Evolutionary conservation across 2,888 invertebrate species (phyloP), one percentile per base, ranked within the genome.

Genomic region (Drosophila testacea): DNA sequence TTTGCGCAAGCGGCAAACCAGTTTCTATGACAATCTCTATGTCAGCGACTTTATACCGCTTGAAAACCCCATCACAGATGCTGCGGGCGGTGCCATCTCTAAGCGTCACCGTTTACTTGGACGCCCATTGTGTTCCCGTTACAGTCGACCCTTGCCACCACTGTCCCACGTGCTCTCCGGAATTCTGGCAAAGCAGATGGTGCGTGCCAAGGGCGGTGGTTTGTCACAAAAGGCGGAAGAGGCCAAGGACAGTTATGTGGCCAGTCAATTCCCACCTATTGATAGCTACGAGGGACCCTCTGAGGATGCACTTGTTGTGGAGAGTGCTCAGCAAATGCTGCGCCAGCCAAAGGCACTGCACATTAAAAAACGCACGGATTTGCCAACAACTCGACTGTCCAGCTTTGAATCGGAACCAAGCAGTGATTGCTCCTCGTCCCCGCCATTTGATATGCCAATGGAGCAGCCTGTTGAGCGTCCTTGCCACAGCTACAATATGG

Each of bases 221-320:
- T 4, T 69, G n/a, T 1, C 42, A 13, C 32, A 32, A 32, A 32
- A 32, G 7, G 32, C 1, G 9, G 32, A 32, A 0, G 32, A 32
- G 7, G 10, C 6, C 16, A 46, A 47, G 6, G 13, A 4, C 0
- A 38, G 9, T 46, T 39, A 27, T n/a, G 28, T 27, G 2, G 57
- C 62, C 27, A 73, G 60, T 16, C 83, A 84, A 41, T 84, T 88
- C 44, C 6, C 61, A 2, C 89, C 83, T 0, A 86, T 73, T 6
- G 69, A 88, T 1, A 10, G 44, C 13, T 84, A 84, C 44, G 84
- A 84, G 0, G 83, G 89, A 0, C 87, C 89, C 0, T 84, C 83
- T 6, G 83, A 84, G 59, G 83, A 84, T 48, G 78, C 89, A 0
- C 69, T 84, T 0, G 65, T 73, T 2, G 70, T 44, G 16, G 62